These are phyloP conservation scores for Oreonectes daqikongensis DNA, from an alignment of 2,797 vertebrate genomes.

Conservation along the genomic window DNA sequence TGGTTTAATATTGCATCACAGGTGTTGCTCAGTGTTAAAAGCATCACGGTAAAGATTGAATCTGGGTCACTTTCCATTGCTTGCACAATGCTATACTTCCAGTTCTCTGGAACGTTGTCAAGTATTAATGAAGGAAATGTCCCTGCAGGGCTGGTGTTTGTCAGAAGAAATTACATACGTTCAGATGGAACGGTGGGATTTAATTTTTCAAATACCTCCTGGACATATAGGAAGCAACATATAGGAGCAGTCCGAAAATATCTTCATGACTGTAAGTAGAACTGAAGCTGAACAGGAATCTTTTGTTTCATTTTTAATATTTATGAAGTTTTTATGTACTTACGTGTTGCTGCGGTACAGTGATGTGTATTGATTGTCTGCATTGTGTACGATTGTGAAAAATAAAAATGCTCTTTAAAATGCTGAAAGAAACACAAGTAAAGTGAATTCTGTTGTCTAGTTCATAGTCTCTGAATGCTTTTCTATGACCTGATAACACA, in stretches of 20 bases:
- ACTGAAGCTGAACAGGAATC: slow-evolving; percentile 64
- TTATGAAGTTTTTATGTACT: not conserved
- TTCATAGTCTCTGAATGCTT: slow-evolving; percentile 34
- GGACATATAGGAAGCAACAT: slow-evolving; percentile 67
- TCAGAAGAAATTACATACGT: slow-evolving; percentile 81
- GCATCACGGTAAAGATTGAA: slow-evolving; percentile 68
- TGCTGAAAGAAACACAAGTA: slow-evolving; percentile 22
- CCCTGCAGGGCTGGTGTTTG: slow-evolving; percentile 75
- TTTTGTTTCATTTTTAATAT: slow-evolving; percentile 5
- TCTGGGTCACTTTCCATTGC: slow-evolving; percentile 78
- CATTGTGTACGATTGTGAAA: not conserved
- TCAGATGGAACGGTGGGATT: slow-evolving; percentile 76
- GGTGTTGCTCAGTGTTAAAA: slow-evolving; percentile 73
- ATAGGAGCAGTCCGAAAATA: slow-evolving; percentile 62
- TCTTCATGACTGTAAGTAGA: slow-evolving; percentile 64
- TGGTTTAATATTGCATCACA: slow-evolving; percentile 72
- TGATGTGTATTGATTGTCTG: slow-evolving; percentile 5
- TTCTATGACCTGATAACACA: slow-evolving; percentile 59
- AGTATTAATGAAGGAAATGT: slow-evolving; percentile 82
- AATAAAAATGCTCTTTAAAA: slow-evolving; percentile 15
- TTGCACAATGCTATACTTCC: slow-evolving; percentile 71
- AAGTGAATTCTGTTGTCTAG: slow-evolving; percentile 23
- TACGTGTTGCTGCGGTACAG: not conserved
- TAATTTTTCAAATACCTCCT: slow-evolving; percentile 77
- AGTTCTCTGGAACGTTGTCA: slow-evolving; percentile 73